A percentile compares a stretch with the other conserved stretches of the same genome.
Evolutionary conservation across 2,797 vertebrate genomes (phyloP).

Genomic region (Urophycis tenuis): DNA sequence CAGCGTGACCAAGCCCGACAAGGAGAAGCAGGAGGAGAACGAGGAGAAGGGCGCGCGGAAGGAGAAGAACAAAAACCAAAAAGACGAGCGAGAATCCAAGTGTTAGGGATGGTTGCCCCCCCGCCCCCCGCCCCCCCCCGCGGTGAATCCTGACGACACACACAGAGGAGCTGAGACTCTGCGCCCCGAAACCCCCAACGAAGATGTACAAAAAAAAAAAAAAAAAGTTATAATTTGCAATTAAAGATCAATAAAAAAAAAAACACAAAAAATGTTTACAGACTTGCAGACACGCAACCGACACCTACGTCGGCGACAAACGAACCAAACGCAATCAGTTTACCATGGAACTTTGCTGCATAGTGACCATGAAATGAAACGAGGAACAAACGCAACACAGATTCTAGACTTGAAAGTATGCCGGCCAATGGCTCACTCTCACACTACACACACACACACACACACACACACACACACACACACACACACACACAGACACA

Average conservation of each 20-base stretch:
- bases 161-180: constrained; percentile 20
- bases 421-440: constrained; percentile 52
- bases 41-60: constrained; percentile 83
- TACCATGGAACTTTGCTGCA: constrained; percentile 81
- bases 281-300: constrained; percentile 73
- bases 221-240: constrained; percentile 72
- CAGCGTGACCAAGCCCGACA: constrained; percentile 98
- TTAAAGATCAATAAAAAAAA: constrained; percentile 58
- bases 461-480: not conserved
- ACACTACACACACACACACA: not conserved
- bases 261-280: constrained; percentile 85
- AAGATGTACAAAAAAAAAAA: constrained; percentile 71
- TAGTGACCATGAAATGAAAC: constrained; percentile 75
- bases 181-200: constrained; percentile 62
- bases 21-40: constrained; percentile 90
- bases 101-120: constrained; percentile 75
- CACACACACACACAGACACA: constrained; percentile 45
- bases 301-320: constrained; percentile 78
- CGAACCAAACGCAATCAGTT: constrained; percentile 94
- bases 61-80: constrained; percentile 90
- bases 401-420: constrained; percentile 55
- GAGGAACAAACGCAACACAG: constrained; percentile 55
- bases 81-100: constrained; percentile 93
- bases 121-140: no score
- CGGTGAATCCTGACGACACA: constrained; percentile 45